phyloP scores from a whole-genome alignment of 1,140 invertebrate species.

The Drosophila murphyi region DNA sequence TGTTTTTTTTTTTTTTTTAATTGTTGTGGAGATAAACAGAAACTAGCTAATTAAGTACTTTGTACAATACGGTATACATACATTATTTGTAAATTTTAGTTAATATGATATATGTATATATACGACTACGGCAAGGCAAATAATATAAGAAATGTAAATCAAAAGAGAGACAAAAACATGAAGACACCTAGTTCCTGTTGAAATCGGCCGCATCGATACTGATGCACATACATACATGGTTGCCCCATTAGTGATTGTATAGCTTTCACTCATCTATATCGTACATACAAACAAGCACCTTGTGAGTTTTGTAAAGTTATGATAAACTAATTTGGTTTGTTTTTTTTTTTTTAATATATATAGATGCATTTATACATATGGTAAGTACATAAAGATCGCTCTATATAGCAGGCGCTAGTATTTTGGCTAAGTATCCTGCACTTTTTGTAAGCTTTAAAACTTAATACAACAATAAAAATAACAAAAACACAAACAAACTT shows the following conservation, averaged over 20 bases:
- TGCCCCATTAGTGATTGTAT: background rate
- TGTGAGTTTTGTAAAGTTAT: constrained; percentile 25
- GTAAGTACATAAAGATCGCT: constrained; percentile 13
- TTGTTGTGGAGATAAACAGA: constrained; percentile 49
- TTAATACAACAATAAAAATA: constrained; percentile 12
- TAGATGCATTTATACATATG: constrained; percentile 20
- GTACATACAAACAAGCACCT: constrained; percentile 5
- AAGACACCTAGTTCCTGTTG: constrained; percentile 11
- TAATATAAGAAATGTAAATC: constrained; percentile 43
- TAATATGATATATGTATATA: constrained; percentile 53
- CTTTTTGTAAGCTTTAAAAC: constrained; percentile 21
- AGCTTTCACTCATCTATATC: constrained; percentile 2
- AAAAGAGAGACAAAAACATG: constrained; percentile 24
- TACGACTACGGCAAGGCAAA: constrained; percentile 74
- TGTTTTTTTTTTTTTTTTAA: constrained; percentile 1
- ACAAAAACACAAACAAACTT: constrained; percentile 30
- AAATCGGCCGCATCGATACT: background rate
- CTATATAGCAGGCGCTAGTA: constrained; percentile 31
- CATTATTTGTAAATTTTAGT: constrained; percentile 37
- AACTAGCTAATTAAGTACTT: constrained; percentile 66
- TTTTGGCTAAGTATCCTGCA: constrained; percentile 22
- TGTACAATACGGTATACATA: constrained; percentile 75
- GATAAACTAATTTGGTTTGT: constrained; percentile 24
- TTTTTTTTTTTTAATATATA: constrained; percentile 9
- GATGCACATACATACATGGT: background rate